Evolutionary conservation across 2,797 vertebrate genomes (phyloP), one percentile per base, ranked within the genome.

Genomic region (Cynodonichthys magdalenae): DNA sequence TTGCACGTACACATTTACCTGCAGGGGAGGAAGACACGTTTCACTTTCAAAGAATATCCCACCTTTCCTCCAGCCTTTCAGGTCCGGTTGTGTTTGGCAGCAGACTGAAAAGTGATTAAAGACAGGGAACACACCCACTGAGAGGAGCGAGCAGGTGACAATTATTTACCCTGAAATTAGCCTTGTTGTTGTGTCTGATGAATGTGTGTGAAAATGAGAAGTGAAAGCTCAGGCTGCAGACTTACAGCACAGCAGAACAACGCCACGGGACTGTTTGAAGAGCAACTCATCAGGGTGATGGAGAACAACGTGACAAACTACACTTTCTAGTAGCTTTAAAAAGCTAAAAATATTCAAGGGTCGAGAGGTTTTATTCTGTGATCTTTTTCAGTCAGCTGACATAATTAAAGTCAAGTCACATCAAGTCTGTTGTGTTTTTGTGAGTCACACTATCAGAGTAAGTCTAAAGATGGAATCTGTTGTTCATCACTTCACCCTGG

Each of bases 101-200:
- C 69, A 51, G 58, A 70, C 75, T 15, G 64, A 66, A 55, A 68
- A 77, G 69, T 69, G 66, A 79, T 72, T 83, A 69, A 73, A 76
- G 60, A 64, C 62, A 53, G 41, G 10, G 47, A 75, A 53, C 50
- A 60, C 74, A 51, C 20, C 53, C 59, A 59, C 51, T 46, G 65
- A 6, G 55, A 77, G 64, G 56, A 67, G 63, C 71, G 28, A 62
- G 57, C 85, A 79, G 79, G 84, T 82, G 85, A 89, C 80, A 77
- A 75, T 82, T 85, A 84, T 87, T 87, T 88, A 83, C 66, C 56
- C 75, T 61, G 66, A 71, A 81, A 90, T 87, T 80, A 85, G 74
- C 66, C 66, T 72, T 44, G 64, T 82, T 83, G 78, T 70, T 77
- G 60, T 44, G 67, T 51, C 69, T 83, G 79, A 78, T 83, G 75